Conservation (phyloP, 2,888 invertebrate genomes). For the Acanthoscelides obtectus region DNA sequence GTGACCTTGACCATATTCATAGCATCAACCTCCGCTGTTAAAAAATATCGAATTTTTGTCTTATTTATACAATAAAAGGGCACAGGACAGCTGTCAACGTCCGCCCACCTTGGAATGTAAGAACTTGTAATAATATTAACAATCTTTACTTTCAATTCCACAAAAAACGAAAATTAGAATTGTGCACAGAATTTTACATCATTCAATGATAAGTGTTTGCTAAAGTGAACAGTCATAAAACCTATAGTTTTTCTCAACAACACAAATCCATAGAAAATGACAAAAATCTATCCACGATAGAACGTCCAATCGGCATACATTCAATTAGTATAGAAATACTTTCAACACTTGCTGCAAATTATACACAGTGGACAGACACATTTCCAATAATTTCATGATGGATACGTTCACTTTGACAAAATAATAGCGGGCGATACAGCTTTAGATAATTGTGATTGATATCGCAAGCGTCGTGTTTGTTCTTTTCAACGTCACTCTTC, state of each 20-base stretch:
- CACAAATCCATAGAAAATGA: slow-evolving; percentile 39
- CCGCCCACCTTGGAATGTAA: slow-evolving; percentile 26
- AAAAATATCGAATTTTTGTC: background rate
- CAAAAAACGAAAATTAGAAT: background rate
- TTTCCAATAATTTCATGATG: background rate
- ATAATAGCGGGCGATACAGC: background rate
- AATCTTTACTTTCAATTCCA: background rate
- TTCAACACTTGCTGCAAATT: slow-evolving; percentile 46
- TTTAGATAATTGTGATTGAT: background rate
- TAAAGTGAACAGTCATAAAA: slow-evolving; percentile 40
- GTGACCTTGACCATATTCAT: background rate
- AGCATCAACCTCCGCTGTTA: background rate
- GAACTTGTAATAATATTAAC: slow-evolving; percentile 14
- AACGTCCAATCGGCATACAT: slow-evolving; percentile 41
- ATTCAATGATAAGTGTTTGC: slow-evolving; percentile 3
- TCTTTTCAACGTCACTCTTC: no score
- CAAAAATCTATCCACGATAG: slow-evolving; percentile 40
- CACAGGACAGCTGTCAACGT: background rate
- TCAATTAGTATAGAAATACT: slow-evolving; percentile 44
- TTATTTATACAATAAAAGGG: background rate
- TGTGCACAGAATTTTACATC: slow-evolving; percentile 4
- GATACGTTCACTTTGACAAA: background rate
- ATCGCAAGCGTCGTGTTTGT: no score
- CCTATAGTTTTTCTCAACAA: slow-evolving; percentile 32
- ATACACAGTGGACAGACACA: slow-evolving; percentile 19